Conservation (phyloP, 2,797 vertebrate genomes). For the Gymnothorax reevesii region DNA sequence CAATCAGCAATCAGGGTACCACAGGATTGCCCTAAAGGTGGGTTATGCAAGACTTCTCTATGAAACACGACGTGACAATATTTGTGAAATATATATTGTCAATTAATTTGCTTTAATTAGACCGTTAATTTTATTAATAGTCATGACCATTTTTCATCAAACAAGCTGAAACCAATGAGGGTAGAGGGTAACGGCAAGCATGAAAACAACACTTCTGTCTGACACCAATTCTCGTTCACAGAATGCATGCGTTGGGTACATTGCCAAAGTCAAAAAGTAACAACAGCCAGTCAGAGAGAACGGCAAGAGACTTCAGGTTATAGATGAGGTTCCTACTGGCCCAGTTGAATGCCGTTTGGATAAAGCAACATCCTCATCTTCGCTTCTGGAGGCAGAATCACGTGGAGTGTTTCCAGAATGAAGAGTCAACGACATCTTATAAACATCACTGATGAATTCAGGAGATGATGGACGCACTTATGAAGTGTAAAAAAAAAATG, state of each 20-base stretch:
- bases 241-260: slow-evolving; percentile 56
- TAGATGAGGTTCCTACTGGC: not conserved
- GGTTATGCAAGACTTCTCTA: no score
- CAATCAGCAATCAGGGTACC: no score
- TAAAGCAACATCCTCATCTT: slow-evolving; percentile 24
- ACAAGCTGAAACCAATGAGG: not conserved
- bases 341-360: not conserved
- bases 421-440: slow-evolving; percentile 61
- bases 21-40: no score
- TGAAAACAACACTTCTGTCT: not conserved
- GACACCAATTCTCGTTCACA: not conserved
- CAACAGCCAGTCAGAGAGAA: slow-evolving; percentile 7
- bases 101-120: no score
- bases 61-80: no score
- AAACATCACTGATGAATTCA: slow-evolving; percentile 72
- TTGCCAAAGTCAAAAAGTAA: slow-evolving; percentile 59
- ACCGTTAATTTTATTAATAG: not conserved
- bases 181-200: no score
- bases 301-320: not conserved
- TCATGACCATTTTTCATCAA: not conserved
- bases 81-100: no score
- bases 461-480: slow-evolving; percentile 65
- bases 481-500: slow-evolving; percentile 67
- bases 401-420: slow-evolving; percentile 44
- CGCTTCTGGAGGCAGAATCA: slow-evolving; percentile 31